Conservation (phyloP, 2,888 invertebrate species). For the Fissipunctia ypsillon region DNA sequence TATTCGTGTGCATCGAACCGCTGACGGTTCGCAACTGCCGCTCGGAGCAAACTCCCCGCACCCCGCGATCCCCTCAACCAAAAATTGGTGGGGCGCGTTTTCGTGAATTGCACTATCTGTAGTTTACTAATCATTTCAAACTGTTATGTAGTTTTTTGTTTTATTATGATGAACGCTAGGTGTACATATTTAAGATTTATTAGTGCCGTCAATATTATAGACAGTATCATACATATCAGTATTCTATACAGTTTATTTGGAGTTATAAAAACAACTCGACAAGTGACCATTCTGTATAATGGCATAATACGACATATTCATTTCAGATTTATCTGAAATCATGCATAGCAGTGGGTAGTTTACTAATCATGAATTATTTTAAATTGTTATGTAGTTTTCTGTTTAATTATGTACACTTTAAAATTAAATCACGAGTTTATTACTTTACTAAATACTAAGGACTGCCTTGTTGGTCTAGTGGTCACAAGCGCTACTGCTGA, state of each 20-base stretch:
- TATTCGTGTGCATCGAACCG: no score
- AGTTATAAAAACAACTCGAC: neutral
- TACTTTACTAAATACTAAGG: no score
- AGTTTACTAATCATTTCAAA: constrained; percentile 6
- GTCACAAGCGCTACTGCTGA: no score
- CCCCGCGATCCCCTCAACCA: no score
- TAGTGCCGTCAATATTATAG: neutral
- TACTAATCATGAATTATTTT: neutral
- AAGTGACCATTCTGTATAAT: neutral
- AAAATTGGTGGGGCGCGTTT: no score
- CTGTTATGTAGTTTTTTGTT: neutral
- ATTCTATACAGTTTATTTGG: neutral
- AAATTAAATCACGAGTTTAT: constrained; percentile 22
- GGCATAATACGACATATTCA: neutral
- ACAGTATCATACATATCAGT: neutral
- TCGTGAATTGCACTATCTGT: no score
- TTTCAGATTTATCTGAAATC: neutral
- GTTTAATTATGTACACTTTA: constrained; percentile 5
- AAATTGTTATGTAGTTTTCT: constrained; percentile 10
- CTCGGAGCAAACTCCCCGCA: no score
- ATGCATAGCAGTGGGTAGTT: neutral
- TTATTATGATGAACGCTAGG: no score
- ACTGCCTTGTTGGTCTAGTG: no score
- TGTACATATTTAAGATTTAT: no score
- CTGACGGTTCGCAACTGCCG: no score